Base-by-base conservation (phyloP, 2,113 vertebrate genomes). In the Parus major region DNA sequence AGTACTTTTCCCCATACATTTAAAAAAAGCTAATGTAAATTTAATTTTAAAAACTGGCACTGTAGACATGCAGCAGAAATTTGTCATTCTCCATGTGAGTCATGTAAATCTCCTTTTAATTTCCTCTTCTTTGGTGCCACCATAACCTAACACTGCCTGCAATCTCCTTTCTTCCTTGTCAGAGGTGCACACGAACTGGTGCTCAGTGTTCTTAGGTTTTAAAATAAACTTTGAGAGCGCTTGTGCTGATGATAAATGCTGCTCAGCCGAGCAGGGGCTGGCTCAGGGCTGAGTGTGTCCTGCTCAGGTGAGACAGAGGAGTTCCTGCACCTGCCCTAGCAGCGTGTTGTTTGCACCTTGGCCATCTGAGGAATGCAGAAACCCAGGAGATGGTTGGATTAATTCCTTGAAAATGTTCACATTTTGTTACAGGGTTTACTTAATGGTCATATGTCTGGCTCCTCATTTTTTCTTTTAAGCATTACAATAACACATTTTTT, bases 311-410 rank as follows among this genome's bases (percentile, higher is more conserved):
- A 53, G n/a, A 22, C 19, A 21, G 14, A 49, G 70, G 55, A 41
- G 55, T 69, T 25, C n/a, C n/a, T 69, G 79, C 47, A 31, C 21
- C n/a, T 78, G 64, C 56, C 47, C 39, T 41, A 10, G 31, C 78
- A 61, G 47, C 0, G 0, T 35, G 29, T 33, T 2, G 0, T 39
- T 86, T 79, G 75, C n/a, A 65, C 50, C 68, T 75, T 55, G 56
- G 24, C 22, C 33, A 22, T 44, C 60, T 42, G 61, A 42, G 57
- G 28, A 86, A n/a, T 17, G 6, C 42, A 49, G 49, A 70, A 70
- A 41, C 31, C 20, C 3, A 35, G 50, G 10, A 27, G 46, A 17
- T 50, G 60, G 31, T 47, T 33, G 44, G 44, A 41, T 47, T 28
- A 24, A 56, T 60, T 72, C n/a, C 31, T 89, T 53, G 53, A n/a